A percentile compares a stretch with the other conserved stretches of the same genome.
phyloP scores from a whole-genome alignment of 2,888 invertebrate species.

The Caenorhabditis panamensis region DNA sequence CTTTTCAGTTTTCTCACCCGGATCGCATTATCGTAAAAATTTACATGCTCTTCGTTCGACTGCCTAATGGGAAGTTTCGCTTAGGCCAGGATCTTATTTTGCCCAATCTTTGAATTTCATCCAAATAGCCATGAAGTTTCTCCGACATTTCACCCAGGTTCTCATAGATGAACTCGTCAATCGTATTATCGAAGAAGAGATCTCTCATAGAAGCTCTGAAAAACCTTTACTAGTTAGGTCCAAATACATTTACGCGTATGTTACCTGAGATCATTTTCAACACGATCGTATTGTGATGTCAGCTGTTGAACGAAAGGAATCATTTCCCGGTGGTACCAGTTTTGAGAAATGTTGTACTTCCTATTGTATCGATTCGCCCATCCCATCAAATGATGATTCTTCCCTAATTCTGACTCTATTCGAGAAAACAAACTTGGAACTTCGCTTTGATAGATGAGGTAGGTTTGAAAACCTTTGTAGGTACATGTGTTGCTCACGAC shows the following conservation, averaged over 20 bases:
- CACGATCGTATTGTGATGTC: constrained; percentile 43
- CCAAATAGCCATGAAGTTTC: constrained; percentile 53
- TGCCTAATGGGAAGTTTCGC: constrained; percentile 43
- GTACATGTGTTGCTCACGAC: constrained; percentile 54
- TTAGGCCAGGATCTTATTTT: constrained; percentile 65
- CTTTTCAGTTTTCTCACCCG: background rate
- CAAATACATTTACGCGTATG: background rate
- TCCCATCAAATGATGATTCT: constrained; percentile 73
- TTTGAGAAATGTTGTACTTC: constrained; percentile 70
- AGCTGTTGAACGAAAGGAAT: constrained; percentile 46
- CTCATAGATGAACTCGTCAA: constrained; percentile 75
- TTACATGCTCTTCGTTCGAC: background rate
- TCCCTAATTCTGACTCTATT: constrained; percentile 63
- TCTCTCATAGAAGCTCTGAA: constrained; percentile 67
- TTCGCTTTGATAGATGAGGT: constrained; percentile 64
- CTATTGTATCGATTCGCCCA: constrained; percentile 74
- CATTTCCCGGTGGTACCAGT: constrained; percentile 73
- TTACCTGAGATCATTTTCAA: constrained; percentile 60
- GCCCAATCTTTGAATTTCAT: constrained; percentile 56
- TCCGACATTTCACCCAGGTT: constrained; percentile 64
- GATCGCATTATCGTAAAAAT: background rate
- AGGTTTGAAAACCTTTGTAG: constrained; percentile 64
- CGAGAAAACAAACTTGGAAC: constrained; percentile 54
- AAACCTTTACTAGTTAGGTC: background rate
- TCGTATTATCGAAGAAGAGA: constrained; percentile 73